A percentile compares a stretch with the other conserved stretches of the same genome.
Conservation (phyloP, 2,113 vertebrate genomes). For the Leptobrachium ailaonicum region DNA sequence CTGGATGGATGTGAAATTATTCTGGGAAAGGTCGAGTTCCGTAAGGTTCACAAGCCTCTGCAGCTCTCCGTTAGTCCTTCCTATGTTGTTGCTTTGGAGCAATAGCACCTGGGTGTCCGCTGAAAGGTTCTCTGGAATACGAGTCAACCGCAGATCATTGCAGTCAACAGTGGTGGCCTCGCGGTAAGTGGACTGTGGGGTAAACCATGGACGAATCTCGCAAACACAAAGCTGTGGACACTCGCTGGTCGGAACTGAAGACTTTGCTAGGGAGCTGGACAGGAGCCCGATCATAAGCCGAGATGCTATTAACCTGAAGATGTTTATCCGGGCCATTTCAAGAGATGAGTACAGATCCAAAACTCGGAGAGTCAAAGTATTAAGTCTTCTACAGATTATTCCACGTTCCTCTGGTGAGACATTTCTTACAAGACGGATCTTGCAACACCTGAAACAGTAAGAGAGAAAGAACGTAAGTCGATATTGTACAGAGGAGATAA, state of each 20-base stretch:
- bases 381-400: background rate
- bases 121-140: slow-evolving; percentile 90
- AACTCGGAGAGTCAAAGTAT: background rate
- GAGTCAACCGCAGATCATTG: slow-evolving; percentile 93
- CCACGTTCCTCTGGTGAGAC: background rate
- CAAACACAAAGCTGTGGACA: slow-evolving; percentile 96
- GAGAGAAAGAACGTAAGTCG: background rate
- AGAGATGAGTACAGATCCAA: background rate
- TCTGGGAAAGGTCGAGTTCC: slow-evolving; percentile 94
- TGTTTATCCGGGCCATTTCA: slow-evolving; percentile 76
- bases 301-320: slow-evolving; percentile 57
- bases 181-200: slow-evolving; percentile 95
- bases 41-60: slow-evolving; percentile 93
- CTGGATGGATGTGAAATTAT: slow-evolving; percentile 89
- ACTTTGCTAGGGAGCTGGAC: slow-evolving; percentile 67
- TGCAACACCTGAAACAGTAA: background rate
- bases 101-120: slow-evolving; percentile 96
- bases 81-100: slow-evolving; percentile 96
- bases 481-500: background rate
- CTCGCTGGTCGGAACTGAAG: slow-evolving; percentile 75
- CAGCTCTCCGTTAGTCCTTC: slow-evolving; percentile 84
- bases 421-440: background rate
- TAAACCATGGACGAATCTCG: slow-evolving; percentile 96
- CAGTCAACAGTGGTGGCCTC: slow-evolving; percentile 96
- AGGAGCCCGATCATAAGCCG: slow-evolving; percentile 73